phyloP scores from a whole-genome alignment of 2,888 invertebrate genomes.

The Endotricha flammealis region DNA sequence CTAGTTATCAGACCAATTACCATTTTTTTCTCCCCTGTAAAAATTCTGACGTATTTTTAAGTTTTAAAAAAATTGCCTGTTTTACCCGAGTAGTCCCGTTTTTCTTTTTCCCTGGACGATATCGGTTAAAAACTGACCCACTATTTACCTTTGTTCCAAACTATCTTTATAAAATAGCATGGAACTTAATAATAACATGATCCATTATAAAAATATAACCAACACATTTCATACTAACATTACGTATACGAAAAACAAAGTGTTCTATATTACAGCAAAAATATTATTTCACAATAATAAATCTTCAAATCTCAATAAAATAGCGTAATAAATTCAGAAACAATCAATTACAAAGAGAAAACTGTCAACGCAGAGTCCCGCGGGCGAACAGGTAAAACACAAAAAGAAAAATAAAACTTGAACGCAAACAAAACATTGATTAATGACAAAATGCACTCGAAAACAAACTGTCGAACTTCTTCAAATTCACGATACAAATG shows the following conservation, averaged over 20 bases:
- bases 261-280: not conserved
- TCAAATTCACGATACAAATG: slow-evolving; percentile 76
- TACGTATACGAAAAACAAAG: too few species aligned
- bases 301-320: slow-evolving; percentile 19
- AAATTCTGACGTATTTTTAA: too few species aligned
- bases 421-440: slow-evolving; percentile 72
- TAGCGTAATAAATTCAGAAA: slow-evolving; percentile 33
- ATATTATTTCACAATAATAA: slow-evolving; percentile 10
- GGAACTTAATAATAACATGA: too few species aligned
- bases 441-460: slow-evolving; percentile 78
- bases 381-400: slow-evolving; percentile 66
- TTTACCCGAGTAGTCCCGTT: too few species aligned
- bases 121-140: too few species aligned
- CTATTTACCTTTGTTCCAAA: too few species aligned
- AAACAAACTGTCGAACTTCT: slow-evolving; percentile 78
- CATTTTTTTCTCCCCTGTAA: too few species aligned
- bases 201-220: not conserved
- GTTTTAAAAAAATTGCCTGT: too few species aligned
- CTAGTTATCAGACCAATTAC: too few species aligned
- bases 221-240: not conserved
- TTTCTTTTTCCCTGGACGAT: too few species aligned
- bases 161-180: too few species aligned
- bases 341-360: slow-evolving; percentile 69
- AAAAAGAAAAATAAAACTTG: slow-evolving; percentile 63
- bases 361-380: slow-evolving; percentile 60